A percentile compares a stretch with the other conserved stretches of the same genome.
phyloP scores from a whole-genome alignment of 2,113 vertebrate species.

The Actenoides hombroni region DNA sequence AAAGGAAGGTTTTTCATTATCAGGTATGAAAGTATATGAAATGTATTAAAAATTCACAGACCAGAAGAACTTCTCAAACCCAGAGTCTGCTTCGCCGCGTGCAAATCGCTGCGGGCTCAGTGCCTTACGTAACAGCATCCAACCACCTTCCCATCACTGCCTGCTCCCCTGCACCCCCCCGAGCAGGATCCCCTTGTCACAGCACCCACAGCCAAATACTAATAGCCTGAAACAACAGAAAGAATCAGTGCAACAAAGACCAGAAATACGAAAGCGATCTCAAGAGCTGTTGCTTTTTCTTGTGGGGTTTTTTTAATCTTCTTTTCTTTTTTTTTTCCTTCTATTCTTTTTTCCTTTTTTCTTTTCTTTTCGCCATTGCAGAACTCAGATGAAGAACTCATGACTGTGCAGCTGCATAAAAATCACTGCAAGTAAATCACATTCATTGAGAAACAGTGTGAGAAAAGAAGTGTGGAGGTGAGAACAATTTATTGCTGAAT shows the following conservation, averaged over 20 bases:
- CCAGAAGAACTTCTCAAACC: background rate
- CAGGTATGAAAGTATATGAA: background rate
- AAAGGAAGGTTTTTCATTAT: background rate
- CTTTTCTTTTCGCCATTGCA: background rate
- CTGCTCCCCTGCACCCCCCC: background rate
- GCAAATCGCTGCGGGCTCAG: background rate
- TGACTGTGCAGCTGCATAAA: background rate
- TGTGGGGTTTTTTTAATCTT: no score
- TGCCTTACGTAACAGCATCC: rapidly evolving
- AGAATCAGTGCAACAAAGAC: background rate
- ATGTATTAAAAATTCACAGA: background rate
- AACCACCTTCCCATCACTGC: rapidly evolving
- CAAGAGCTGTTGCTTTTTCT: background rate
- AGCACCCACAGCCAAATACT: background rate
- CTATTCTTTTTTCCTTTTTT: background rate
- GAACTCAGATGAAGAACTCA: background rate
- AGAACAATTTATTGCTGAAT: background rate
- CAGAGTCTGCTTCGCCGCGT: background rate
- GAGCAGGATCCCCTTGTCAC: background rate
- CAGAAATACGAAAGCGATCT: background rate
- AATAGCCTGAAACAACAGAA: background rate
- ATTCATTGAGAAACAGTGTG: background rate
- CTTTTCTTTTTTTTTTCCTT: background rate
- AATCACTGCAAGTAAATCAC: background rate
- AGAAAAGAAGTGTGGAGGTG: background rate